Conservation (phyloP, 1,140 invertebrate species). For the Zaprionus ghesquierei region DNA sequence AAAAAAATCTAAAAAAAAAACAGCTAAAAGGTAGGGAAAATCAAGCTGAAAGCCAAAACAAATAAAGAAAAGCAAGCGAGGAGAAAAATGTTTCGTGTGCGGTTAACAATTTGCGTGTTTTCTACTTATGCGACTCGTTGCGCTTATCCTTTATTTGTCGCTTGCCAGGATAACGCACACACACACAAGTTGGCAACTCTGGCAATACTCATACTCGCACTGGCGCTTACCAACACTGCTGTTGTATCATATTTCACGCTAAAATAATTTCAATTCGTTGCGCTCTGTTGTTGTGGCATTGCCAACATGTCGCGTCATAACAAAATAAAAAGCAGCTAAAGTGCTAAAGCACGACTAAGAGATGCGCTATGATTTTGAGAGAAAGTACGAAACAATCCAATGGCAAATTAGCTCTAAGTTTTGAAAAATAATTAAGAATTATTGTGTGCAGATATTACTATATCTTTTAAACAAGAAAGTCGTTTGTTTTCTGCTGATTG, state of each 20-base stretch:
- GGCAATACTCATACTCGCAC: slow-evolving; percentile 1
- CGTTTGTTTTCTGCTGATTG: too few relatives aligned
- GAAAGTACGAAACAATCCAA: too few relatives aligned
- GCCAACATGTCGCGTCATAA: slow-evolving; percentile 43
- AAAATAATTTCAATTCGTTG: slow-evolving; percentile 44
- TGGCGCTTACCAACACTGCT: slow-evolving; percentile 4
- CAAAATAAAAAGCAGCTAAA: neutral
- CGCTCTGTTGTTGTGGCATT: slow-evolving; percentile 4
- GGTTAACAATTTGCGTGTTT: slow-evolving; percentile 47
- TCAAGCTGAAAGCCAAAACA: slow-evolving; percentile 18
- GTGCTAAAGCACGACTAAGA: neutral
- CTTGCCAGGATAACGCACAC: slow-evolving; percentile 8
- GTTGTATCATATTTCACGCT: slow-evolving; percentile 32
- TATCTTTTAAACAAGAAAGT: too few relatives aligned
- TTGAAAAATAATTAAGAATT: too few relatives aligned
- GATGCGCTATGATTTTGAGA: neutral
- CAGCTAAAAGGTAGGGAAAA: too few relatives aligned
- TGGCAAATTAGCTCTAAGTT: too few relatives aligned
- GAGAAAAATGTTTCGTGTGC: slow-evolving; percentile 44
- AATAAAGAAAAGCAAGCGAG: slow-evolving; percentile 43
- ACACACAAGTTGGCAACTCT: neutral
- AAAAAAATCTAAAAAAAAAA: too few relatives aligned
- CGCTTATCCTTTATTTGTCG: slow-evolving; percentile 8
- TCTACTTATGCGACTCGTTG: slow-evolving; percentile 15
- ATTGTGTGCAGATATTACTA: too few relatives aligned